Base-by-base conservation (phyloP, 2,888 invertebrate genomes). In the Laspeyria flexula region DNA sequence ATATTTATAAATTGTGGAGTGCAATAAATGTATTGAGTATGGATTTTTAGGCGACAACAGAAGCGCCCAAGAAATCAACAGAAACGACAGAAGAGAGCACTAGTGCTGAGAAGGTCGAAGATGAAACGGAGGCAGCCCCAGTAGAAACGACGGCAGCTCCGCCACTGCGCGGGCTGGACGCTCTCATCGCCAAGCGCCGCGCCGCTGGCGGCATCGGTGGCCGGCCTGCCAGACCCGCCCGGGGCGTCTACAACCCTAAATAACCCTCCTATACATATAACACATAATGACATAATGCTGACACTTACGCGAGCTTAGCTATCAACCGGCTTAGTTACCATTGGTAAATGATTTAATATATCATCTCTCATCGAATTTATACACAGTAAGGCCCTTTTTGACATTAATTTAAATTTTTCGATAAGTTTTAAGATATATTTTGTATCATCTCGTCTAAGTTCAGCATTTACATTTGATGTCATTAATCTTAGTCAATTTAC, bases 151-250 rank as follows among this genome's bases (percentile, higher is more conserved):
- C 94, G 44, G 85, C 93, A 21, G 93, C 94, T 53, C 92, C 93
- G 38, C 93, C 93, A 47, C 93, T 95, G 23, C 92, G 94, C 54
- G 95, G 95, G 0, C 85, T 96, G 0, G 93, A 93, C 69, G 95
- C 96, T 30, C 90, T 96, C 25, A 88, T 96, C 39, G 95, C 96
- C 1, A 94, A 95, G 38, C 91, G 96, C 65, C 94, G 96, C 78
- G 91, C 96, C 71, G 93, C 94, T 21, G 88, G 83, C 34, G 86
- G 86, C 39, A 75, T 82, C 43, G 88, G 86, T 18, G 76, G 75
- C 18, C 62, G 89, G 3, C 88, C 86, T 3, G 80, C 75, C 23
- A 70, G 90, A 39, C 88, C 88, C 33, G 85, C 82, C 1, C 61
- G 89, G 18, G 83, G 84, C 48, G 79, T 67, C 44, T 72, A 71